Base-by-base conservation (phyloP, 2,888 invertebrate species). In the Amphipyra berbera region DNA sequence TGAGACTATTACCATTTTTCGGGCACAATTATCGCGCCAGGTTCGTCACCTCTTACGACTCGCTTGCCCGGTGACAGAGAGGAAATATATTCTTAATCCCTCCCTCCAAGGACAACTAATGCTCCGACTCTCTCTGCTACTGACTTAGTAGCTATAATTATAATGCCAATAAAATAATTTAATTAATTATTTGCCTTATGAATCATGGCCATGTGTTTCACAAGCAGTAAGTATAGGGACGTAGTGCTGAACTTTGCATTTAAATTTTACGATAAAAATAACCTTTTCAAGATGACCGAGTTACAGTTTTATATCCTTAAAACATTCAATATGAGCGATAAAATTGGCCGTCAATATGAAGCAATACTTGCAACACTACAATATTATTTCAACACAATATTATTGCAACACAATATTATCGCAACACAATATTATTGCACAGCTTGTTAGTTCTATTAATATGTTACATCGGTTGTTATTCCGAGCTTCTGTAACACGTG, bases 221-320 rank as follows among this genome's bases (percentile, higher is more conserved):
- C 14, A 38, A 49, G 15, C 44, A 45, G 49, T 37, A 30, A 30
- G 30, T 30, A 30, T 7, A 46, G 50, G 14, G 47, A 38, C 14
- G 42, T 41, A 40, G 48, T n/a, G 5, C n/a, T 13, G 2, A 61
- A 54, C 42, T n/a, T 30, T 70, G 55, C 38, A 52, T 15, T 56
- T 48, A 44, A 44, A 37, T 64, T 49, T 52, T 8, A 61, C 49
- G 33, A 55, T 33, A 44, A 62, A 46, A 38, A 6, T 47, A 47
- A 61, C 47, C 38, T 70, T 27, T 9, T 12, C 21, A 30, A 37
- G 30, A 4, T 5, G 47, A 9, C 6, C 8, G 38, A 35, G 42
- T 47, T 40, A 12, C 30, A 48, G 21, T 10, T 56, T 53, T 41
- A 35, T 48, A 40, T 49, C 35, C 30, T 15, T 60, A 48, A 40